A percentile compares a stretch with the other conserved stretches of the same genome.
These are phyloP conservation scores for Paralvinella palmiformis DNA, from an alignment of 1,140 invertebrate species.

Conservation along the genomic window DNA sequence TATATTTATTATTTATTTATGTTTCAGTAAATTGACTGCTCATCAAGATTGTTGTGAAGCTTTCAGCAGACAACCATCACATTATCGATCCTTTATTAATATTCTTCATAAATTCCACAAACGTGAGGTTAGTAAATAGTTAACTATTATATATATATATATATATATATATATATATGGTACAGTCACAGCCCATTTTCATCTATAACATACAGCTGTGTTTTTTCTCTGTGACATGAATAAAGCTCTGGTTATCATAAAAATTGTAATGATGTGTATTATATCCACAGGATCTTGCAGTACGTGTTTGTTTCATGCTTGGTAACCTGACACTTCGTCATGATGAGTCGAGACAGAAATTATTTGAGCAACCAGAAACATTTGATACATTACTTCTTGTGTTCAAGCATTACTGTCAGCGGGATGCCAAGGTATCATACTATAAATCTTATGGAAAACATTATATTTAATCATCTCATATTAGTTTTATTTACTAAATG, in stretches of 20 bases:
- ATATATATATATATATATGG: not conserved
- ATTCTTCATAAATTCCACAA: slow-evolving; percentile 27
- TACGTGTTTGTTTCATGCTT: slow-evolving; percentile 68
- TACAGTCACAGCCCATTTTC: not conserved
- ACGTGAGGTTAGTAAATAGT: not conserved
- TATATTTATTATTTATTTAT: slow-evolving; percentile 21
- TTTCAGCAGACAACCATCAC: slow-evolving; percentile 55
- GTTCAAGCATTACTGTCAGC: slow-evolving; percentile 58
- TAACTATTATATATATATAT: not conserved
- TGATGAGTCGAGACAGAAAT: slow-evolving; percentile 58
- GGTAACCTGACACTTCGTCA: slow-evolving; percentile 71
- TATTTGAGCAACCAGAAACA: slow-evolving; percentile 57
- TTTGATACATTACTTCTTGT: slow-evolving; percentile 56
- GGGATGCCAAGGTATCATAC: slow-evolving; percentile 43
- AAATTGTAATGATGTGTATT: slow-evolving; percentile 12
- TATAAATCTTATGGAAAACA: no score
- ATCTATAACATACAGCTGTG: not conserved
- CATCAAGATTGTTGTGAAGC: slow-evolving; percentile 65
- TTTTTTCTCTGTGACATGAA: no score
- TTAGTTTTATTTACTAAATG: no score
- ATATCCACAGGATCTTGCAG: slow-evolving; percentile 58
- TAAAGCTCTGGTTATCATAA: not conserved
- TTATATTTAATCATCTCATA: no score
- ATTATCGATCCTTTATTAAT: slow-evolving; percentile 55
- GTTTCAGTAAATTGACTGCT: slow-evolving; percentile 67